Evolutionary conservation across 1,140 invertebrate species (phyloP).

Genomic region (Elymnias hypermnestra): DNA sequence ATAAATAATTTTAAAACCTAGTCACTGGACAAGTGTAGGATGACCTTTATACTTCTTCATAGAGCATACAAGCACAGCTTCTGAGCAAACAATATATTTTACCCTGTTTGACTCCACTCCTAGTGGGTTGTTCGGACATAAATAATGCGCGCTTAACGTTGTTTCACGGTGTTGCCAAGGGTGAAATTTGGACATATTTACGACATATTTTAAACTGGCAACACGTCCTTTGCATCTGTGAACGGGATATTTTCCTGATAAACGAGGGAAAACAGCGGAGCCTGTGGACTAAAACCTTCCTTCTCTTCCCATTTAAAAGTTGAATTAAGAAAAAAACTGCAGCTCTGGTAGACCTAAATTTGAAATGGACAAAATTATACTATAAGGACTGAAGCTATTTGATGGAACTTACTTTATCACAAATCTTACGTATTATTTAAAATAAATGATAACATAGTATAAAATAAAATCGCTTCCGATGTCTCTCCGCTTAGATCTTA

Average conservation of each 20-base stretch:
- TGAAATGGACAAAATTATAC: too few relatives aligned
- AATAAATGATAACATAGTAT: too few relatives aligned
- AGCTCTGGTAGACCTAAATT: too few relatives aligned
- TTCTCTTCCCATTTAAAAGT: too few relatives aligned
- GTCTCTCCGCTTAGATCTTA: too few relatives aligned
- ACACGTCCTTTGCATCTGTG: slow-evolving; percentile 23
- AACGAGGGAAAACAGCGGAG: neutral
- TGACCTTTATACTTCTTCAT: slow-evolving; percentile 7
- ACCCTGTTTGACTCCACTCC: slow-evolving; percentile 31
- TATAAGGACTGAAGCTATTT: too few relatives aligned
- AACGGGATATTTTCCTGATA: slow-evolving; percentile 5
- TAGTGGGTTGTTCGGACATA: slow-evolving; percentile 25
- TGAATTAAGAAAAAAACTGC: too few relatives aligned
- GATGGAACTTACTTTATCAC: too few relatives aligned
- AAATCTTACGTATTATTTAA: too few relatives aligned
- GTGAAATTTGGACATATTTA: slow-evolving; percentile 28
- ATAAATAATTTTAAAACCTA: too few relatives aligned
- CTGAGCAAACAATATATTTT: slow-evolving; percentile 34
- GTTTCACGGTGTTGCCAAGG: slow-evolving; percentile 27
- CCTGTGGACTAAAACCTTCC: too few relatives aligned
- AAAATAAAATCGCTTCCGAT: too few relatives aligned
- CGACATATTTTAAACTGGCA: slow-evolving; percentile 25
- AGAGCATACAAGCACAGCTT: slow-evolving; percentile 22
- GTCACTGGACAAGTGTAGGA: slow-evolving; percentile 5
- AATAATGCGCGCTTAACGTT: slow-evolving; percentile 33